Base-by-base conservation (phyloP, 2,113 vertebrate genomes). In the Benitochromis conjunctus region DNA sequence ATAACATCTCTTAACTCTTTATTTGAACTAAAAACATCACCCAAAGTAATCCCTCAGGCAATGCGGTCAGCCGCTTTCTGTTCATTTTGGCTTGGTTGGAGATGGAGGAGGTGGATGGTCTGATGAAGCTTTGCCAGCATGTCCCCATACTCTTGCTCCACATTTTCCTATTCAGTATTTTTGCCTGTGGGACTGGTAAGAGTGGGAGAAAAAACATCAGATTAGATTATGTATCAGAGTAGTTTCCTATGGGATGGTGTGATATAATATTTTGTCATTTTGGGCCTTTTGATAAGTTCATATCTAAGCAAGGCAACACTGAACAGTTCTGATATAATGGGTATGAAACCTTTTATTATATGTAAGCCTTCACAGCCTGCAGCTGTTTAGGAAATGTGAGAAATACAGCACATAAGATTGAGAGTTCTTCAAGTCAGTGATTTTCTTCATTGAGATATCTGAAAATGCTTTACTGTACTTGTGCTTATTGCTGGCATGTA, bases 141-240 rank as follows among this genome's bases (percentile, higher is more conserved):
- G 69, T 62, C 79, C 21, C 29, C 34, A 3, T 83, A 53, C 12
- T 79, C 77, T 38, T 79, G 54, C n/a, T 88, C 60, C 81, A 54
- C 79, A 77, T 74, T 71, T 66, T 58, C 53, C 74, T 9, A 2
- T 86, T 51, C 29, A 24, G 6, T 24, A n/a, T 26, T 38, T 66
- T 43, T 55, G 31, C 71, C 53, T 69, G 71, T 12, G 85, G 69
- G 80, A 81, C 9, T 26, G 4, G 46, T 41, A 0, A 29, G 69
- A 79, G 79, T 78, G 80, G 87, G 80, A 64, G 82, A 55, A 74
- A 74, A 71, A 53, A 54, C 46, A 88, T 86, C 82, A 85, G 85
- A 89, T 56, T 53, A 76, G 71, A 76, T 76, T 53, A 2, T 29
- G 54, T 9, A 71, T 81, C 78, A 66, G 60, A 88, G 71, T 14